Base-by-base conservation (phyloP, 2,888 invertebrate species). In the Anoplius nigerrimus region DNA sequence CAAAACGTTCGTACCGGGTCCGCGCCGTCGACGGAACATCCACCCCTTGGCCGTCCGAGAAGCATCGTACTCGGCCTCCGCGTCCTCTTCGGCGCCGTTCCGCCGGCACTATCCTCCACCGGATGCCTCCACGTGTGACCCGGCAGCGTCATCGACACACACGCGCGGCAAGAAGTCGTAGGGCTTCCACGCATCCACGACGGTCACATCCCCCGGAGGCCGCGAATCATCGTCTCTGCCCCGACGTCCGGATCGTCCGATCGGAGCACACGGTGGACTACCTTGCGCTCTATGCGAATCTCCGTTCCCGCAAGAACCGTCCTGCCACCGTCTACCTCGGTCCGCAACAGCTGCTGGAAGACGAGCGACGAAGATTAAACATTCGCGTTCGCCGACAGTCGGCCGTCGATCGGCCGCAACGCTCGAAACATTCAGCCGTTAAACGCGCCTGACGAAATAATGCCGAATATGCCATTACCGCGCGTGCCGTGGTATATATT, bases 331-430 rank as follows among this genome's bases (percentile, higher is more conserved):
- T 67, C 69, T 72, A 72, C 56, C 69, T 66, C 66, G 56, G 62
- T 62, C 64, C 61, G 75, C 68, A 59, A 73, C 66, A 72, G 74
- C 78, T 80, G 57, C 78, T 80, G 78, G 48, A 79, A 80, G 64
- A 69, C 62, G 63, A 66, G 20, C 2, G 16, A 16, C 16, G 16
- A 13, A 18, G n/a, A 55, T 34, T 16, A 8, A 5, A 57, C 22
- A 16, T 66, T 45, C 16, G 8, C 63, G 21, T 51, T 51, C 46
- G 43, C 54, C 15, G 48, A 1, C 1, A 3, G 5, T 48, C 20
- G 18, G 5, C 11, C n/a, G n/a, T n/a, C n/a, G n/a, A n/a, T n/a
- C n/a, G n/a, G n/a, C n/a, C n/a, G n/a, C n/a, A n/a, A n/a, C n/a
- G n/a, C n/a, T n/a, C n/a, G n/a, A n/a, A n/a, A n/a, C n/a, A n/a